Evolutionary conservation across 37 sponge, comb jelly and placozoan species (phyloP).

Genomic region (Corticium candelabrum): DNA sequence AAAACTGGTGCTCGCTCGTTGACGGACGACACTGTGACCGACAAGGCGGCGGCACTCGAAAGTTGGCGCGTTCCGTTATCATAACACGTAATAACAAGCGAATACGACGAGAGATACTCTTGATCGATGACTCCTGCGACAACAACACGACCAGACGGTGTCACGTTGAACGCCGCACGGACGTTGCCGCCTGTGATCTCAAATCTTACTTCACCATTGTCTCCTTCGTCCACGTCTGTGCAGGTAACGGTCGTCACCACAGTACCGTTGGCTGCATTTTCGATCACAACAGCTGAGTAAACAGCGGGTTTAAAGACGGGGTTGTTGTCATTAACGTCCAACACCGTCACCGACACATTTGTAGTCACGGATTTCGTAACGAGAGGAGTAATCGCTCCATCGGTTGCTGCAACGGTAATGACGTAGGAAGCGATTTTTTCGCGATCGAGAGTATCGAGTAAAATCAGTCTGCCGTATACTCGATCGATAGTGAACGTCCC

Average conservation of each 20-base stretch:
- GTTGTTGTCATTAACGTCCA: slow-evolving; percentile 31
- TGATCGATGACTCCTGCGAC: slow-evolving; percentile 29
- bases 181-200: slow-evolving; percentile 2
- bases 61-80: slow-evolving; percentile 37
- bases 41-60: slow-evolving; percentile 18
- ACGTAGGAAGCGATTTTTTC: not conserved
- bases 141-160: slow-evolving; percentile 29
- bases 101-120: slow-evolving; percentile 10
- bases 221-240: slow-evolving; percentile 46
- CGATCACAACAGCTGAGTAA: slow-evolving; percentile 27
- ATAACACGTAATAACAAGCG: slow-evolving; percentile 23
- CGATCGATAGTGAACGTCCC: not conserved
- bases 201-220: slow-evolving; percentile 27
- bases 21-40: slow-evolving; percentile 31
- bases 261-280: not conserved
- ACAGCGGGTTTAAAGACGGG: slow-evolving; percentile 23
- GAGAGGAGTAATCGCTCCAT: not conserved
- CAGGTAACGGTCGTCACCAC: slow-evolving; percentile 15
- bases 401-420: not conserved
- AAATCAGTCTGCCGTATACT: not conserved
- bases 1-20: slow-evolving; percentile 52
- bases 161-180: slow-evolving; percentile 23
- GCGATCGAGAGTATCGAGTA: not conserved
- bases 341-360: slow-evolving; percentile 9
- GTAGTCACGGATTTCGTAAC: not conserved